Base-by-base conservation (phyloP, 2,888 invertebrate species). In the Perithous albicinctus region DNA sequence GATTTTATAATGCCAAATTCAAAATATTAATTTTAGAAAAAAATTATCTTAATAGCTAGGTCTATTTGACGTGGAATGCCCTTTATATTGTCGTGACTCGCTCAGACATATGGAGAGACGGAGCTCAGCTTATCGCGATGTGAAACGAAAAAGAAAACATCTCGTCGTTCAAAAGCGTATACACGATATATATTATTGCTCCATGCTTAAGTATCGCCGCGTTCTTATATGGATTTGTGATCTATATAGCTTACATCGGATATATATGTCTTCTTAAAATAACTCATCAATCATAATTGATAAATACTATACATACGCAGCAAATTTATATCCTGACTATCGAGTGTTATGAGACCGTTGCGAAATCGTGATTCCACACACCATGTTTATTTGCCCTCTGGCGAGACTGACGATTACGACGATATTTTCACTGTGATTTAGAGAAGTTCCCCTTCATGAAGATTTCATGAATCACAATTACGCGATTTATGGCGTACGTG, bases 201-300 rank as follows among this genome's bases (percentile, higher is more conserved):
- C 61, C 73, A 56, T 54, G 67, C n/a, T 77, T 77, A 35, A 73
- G 69, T 63, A 73, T 67, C 59, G 32, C 46, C 29, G 18, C 66
- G 41, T 29, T 51, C 64, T 67, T 26, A 41, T 61, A n/a, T n/a
- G n/a, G n/a, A 61, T 51, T 46, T 67, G 35, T 73, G 46, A 64
- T 73, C 77, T 18, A 48, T 56, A 48, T 64, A 66, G 38, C 41
- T 61, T 61, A 73, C 26, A 69, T 63, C 41, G 32, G 38, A 63
- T 77, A 74, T 73, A 59, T 75, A 66, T 51, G 72, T 61, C 59
- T 76, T 76, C 61, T 72, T 72, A 66, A 66, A 76, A 72, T 67
- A 80, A 74, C 67, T 74, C 79, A 67, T 79, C 74, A 74, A 79
- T 79, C 79, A 67, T 79, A 69, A 74, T 74, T 66, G 51, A 74